These are phyloP conservation scores for Cercopithecus mona DNA, from an alignment of 2,113 vertebrate species.

Conservation along the genomic window DNA sequence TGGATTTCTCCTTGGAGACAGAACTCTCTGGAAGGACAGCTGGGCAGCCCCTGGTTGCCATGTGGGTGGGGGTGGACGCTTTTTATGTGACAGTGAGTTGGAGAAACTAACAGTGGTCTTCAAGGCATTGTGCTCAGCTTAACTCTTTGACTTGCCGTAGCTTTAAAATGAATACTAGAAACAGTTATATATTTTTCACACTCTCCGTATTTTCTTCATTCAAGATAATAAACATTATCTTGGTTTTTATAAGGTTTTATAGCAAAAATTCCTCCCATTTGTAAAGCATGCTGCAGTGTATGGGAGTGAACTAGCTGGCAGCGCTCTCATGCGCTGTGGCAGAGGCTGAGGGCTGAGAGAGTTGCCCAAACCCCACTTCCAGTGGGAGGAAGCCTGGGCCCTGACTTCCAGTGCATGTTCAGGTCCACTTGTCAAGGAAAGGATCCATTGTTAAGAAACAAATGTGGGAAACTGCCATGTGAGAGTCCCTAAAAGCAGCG, in stretches of 20 bases:
- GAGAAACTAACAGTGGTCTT: constrained; percentile 25
- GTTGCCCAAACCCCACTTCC: no score
- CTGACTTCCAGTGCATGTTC: neutral
- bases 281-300: neutral
- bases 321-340: accelerated
- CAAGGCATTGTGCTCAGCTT: neutral
- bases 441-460: neutral
- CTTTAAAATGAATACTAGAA: neutral
- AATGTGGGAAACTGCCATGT: accelerated
- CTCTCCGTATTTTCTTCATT: neutral
- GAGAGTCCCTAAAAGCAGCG: neutral
- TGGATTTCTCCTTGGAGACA: constrained; percentile 33
- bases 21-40: constrained; percentile 59
- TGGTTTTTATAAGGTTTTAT: neutral
- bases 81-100: neutral
- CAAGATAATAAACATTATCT: neutral
- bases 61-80: neutral
- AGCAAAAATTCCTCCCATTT: neutral
- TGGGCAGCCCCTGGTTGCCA: neutral
- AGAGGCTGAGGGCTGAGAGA: no score
- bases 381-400: neutral
- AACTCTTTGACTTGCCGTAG: constrained; percentile 10
- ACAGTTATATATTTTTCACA: neutral
- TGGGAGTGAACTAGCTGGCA: neutral
- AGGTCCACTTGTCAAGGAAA: neutral